phyloP scores from a whole-genome alignment of 1,140 invertebrate species.

The Lepidurus apus region DNA sequence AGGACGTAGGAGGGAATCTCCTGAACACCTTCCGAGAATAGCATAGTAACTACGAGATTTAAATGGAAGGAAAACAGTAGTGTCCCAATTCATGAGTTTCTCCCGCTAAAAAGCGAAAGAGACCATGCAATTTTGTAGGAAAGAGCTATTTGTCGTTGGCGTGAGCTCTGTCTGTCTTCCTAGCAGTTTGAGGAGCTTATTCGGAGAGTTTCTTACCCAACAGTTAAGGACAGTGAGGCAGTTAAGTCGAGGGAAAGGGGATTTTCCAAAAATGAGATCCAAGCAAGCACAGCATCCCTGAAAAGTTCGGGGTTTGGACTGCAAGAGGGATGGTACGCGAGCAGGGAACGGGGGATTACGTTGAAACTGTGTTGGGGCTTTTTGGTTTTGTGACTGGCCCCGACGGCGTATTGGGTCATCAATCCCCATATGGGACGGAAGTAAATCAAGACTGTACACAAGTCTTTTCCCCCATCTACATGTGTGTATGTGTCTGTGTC shows the following conservation, averaged over 20 bases:
- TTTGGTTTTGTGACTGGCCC: not conserved
- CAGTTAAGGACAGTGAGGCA: slow-evolving; percentile 15
- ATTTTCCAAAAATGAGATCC: slow-evolving; percentile 22
- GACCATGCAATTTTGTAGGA: not conserved
- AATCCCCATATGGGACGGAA: not conserved
- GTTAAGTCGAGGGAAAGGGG: slow-evolving; percentile 3
- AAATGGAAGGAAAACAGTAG: not conserved
- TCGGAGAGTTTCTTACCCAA: not conserved
- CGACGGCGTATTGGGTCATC: slow-evolving; percentile 7
- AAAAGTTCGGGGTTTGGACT: not conserved
- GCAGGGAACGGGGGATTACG: not conserved
- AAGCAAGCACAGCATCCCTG: not conserved
- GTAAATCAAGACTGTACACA: not conserved
- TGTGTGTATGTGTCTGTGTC: not conserved
- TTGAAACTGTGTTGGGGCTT: not conserved
- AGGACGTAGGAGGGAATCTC: not conserved
- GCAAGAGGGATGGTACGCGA: not conserved
- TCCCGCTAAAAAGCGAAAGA: not conserved
- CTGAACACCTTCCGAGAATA: not conserved
- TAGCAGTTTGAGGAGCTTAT: not conserved
- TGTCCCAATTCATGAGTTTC: not conserved
- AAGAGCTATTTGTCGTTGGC: not conserved
- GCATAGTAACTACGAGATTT: not conserved
- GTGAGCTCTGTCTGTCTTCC: not conserved
- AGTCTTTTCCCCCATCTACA: not conserved